Conservation (phyloP, 2,888 invertebrate genomes). For the Tholera decimalis region DNA sequence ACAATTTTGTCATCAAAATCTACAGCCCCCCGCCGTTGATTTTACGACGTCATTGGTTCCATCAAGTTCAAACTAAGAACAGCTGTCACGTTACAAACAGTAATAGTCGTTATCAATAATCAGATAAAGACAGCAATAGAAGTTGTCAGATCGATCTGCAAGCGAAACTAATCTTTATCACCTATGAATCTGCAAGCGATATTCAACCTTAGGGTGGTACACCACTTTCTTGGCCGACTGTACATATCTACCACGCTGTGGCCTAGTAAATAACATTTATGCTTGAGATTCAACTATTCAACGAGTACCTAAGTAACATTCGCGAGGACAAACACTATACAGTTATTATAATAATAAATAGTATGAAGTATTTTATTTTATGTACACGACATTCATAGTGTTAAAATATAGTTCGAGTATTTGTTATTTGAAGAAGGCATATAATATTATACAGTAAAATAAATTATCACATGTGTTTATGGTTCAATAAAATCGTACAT, state of each 20-base stretch:
- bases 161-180: too few species aligned
- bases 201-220: too few species aligned
- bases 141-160: too few species aligned
- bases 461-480: conserved; percentile 57
- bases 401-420: conserved; percentile 59
- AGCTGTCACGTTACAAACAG: too few species aligned
- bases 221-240: too few species aligned
- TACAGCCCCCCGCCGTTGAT: too few species aligned
- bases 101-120: too few species aligned
- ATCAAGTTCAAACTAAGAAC: too few species aligned
- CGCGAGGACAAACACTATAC: conserved; percentile 30
- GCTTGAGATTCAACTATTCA: conserved; percentile 61
- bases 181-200: too few species aligned
- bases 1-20: too few species aligned
- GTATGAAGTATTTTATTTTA: conserved; percentile 28
- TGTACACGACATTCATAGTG: conserved; percentile 45
- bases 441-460: conserved; percentile 31
- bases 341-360: conserved; percentile 49
- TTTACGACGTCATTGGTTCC: too few species aligned
- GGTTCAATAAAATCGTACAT: conserved; percentile 37
- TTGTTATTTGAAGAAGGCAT: conserved; percentile 40
- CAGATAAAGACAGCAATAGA: too few species aligned
- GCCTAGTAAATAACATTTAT: conserved; percentile 56
- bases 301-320: conserved; percentile 46
- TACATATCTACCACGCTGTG: conserved; percentile 34